Conservation (phyloP, 2,888 invertebrate species). For the Melanchra persicariae region DNA sequence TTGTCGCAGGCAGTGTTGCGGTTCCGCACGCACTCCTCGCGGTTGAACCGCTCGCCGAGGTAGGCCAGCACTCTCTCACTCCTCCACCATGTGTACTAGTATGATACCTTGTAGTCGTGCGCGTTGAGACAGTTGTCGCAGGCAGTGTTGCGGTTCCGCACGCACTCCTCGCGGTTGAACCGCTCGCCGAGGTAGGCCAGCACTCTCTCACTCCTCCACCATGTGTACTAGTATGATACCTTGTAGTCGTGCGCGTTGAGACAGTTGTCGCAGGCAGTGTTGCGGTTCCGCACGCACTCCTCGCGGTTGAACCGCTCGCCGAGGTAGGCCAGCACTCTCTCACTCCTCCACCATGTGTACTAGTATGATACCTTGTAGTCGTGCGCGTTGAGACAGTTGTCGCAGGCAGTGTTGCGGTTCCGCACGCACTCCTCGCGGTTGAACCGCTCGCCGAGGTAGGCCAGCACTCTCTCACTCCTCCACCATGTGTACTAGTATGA, state of each 20-base stretch:
- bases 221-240: conserved; percentile 90
- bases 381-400: conserved; percentile 95
- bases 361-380: conserved; percentile 82
- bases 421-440: conserved; percentile 92
- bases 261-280: conserved; percentile 97
- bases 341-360: conserved; percentile 96
- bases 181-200: conserved; percentile 85
- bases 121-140: conserved; percentile 97
- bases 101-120: conserved; percentile 87
- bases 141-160: conserved; percentile 91
- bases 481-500: conserved; percentile 92
- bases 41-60: conserved; percentile 90
- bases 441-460: conserved; percentile 89
- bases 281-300: conserved; percentile 92
- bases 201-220: conserved; percentile 98
- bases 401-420: conserved; percentile 94
- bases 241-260: conserved; percentile 91
- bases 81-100: conserved; percentile 94
- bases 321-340: conserved; percentile 93
- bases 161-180: conserved; percentile 93
- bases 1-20: conserved; percentile 96
- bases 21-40: conserved; percentile 92
- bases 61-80: conserved; percentile 95
- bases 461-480: conserved; percentile 97
- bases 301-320: conserved; percentile 91